These are phyloP conservation scores for Micropterix aruncella DNA, from an alignment of 2,888 invertebrate species.

Conservation along the genomic window DNA sequence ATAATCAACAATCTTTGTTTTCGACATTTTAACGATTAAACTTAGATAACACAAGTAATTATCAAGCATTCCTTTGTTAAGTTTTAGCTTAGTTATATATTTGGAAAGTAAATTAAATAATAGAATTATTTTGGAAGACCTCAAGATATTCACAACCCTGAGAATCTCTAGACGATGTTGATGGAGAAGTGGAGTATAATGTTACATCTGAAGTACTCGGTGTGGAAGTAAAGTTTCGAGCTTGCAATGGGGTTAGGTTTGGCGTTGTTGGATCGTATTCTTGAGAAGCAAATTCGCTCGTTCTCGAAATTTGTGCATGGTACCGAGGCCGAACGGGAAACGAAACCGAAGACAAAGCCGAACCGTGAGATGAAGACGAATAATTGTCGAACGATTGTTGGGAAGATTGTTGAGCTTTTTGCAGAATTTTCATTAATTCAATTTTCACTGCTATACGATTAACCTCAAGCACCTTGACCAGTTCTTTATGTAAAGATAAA, in stretches of 20 bases:
- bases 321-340: not conserved
- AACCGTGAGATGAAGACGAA: not conserved
- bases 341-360: not conserved
- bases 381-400: not conserved
- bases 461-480: no score
- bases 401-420: no score
- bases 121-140: not conserved
- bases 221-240: not conserved
- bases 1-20: no score
- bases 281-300: not conserved
- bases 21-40: not conserved
- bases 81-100: not conserved
- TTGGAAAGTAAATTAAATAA: not conserved
- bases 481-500: no score
- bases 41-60: not conserved
- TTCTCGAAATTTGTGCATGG: not conserved
- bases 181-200: not conserved
- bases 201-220: not conserved
- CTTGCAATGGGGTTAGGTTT: not conserved
- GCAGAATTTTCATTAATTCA: no score
- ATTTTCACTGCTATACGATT: no score
- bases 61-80: not conserved
- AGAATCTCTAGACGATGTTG: constrained; percentile 1
- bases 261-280: constrained; percentile 1
- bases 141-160: not conserved